These are phyloP conservation scores for Rotaria magnacalcarata DNA, from an alignment of 2,888 invertebrate species.

Conservation along the genomic window DNA sequence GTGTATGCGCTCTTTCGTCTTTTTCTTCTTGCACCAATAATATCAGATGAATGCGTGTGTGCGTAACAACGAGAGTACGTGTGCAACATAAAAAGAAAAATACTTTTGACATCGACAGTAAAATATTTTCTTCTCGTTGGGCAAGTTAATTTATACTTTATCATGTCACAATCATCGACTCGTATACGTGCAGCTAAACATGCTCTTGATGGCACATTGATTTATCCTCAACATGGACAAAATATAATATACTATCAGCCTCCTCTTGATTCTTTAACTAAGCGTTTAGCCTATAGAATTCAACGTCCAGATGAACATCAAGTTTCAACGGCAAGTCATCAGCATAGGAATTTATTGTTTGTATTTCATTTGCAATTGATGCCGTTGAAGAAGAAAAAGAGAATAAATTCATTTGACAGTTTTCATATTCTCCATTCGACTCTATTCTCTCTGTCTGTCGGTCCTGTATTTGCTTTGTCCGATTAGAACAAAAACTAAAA, in stretches of 20 bases:
- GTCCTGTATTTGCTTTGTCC: background rate
- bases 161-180: background rate
- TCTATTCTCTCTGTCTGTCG: background rate
- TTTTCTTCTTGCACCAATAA: background rate
- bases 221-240: background rate
- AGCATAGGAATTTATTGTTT: background rate
- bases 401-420: background rate
- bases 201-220: background rate
- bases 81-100: background rate
- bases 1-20: constrained; percentile 6
- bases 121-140: background rate
- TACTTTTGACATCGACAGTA: background rate
- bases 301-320: background rate
- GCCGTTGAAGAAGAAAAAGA: too few relatives aligned
- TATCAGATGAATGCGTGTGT: background rate
- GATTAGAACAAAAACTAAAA: background rate
- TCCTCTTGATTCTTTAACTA: background rate
- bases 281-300: background rate
- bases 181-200: background rate
- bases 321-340: background rate
- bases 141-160: background rate
- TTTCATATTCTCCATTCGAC: background rate
- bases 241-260: background rate
- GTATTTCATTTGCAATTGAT: too few relatives aligned
- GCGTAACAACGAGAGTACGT: background rate